phyloP scores from a whole-genome alignment of 2,113 vertebrate genomes.

The Actenoides hombroni region DNA sequence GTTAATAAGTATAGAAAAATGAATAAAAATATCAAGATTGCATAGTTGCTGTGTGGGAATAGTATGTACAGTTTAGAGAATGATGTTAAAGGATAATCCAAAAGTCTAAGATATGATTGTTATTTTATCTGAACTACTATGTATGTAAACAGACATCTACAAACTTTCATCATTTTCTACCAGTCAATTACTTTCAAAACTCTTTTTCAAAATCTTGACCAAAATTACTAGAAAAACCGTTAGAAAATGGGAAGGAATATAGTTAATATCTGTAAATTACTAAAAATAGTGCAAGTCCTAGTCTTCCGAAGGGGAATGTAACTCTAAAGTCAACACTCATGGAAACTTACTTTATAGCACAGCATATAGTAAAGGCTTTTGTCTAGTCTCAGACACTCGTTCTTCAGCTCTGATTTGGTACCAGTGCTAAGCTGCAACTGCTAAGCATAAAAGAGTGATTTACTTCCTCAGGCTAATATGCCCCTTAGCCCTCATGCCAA shows the following conservation, averaged over 20 bases:
- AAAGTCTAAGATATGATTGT: not conserved
- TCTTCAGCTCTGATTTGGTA: not conserved
- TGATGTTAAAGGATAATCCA: not conserved
- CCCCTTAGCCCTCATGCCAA: not conserved
- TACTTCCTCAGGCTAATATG: not conserved
- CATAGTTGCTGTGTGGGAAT: not conserved
- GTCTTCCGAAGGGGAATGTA: not conserved
- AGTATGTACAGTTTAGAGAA: not conserved
- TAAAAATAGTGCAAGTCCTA: not conserved
- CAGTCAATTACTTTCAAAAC: not conserved
- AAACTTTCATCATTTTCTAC: not conserved
- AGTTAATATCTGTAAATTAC: not conserved
- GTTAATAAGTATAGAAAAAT: not conserved
- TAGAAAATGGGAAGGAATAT: not conserved
- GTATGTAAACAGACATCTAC: not conserved
- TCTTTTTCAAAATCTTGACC: not conserved
- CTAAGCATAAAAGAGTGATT: not conserved
- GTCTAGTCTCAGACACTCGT: not conserved
- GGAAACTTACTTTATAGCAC: not conserved
- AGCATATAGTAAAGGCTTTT: not conserved
- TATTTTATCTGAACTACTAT: not conserved
- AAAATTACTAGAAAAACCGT: not conserved
- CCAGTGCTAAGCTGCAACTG: not conserved
- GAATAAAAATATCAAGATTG: not conserved
- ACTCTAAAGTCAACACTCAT: not conserved